Evolutionary conservation across 2,113 vertebrate genomes (phyloP).

Genomic region (Leucopsar rothschildi): DNA sequence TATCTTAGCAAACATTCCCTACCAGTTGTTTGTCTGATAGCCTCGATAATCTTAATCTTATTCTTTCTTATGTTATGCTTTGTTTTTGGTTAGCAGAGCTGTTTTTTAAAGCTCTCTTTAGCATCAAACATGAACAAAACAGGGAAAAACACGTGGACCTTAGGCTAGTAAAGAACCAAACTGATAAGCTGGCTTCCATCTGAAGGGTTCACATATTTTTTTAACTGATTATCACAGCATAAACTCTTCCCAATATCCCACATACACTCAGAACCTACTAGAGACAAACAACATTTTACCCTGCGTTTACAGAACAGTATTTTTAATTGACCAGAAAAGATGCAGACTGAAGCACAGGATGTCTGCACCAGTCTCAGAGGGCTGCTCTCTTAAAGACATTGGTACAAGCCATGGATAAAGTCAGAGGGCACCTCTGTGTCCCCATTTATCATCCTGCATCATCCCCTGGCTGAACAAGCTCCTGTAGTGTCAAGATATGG

Average conservation of each 20-base stretch:
- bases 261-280: fast-evolving
- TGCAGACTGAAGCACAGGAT: background rate
- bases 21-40: background rate
- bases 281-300: background rate
- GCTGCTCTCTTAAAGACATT: background rate
- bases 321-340: background rate
- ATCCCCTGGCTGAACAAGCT: background rate
- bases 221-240: background rate
- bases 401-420: background rate
- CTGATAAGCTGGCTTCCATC: background rate
- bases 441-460: background rate
- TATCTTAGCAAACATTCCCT: background rate
- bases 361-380: background rate
- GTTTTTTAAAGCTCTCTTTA: background rate
- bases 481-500: background rate
- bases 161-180: background rate
- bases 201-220: background rate
- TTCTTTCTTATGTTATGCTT: background rate
- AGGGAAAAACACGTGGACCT: background rate
- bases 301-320: background rate
- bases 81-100: background rate
- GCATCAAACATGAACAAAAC: background rate
- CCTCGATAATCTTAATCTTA: background rate
- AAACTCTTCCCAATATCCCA: background rate
- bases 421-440: background rate